These are phyloP conservation scores for Philypnodon macrostomus DNA, from an alignment of 2,797 vertebrate species.

Conservation along the genomic window DNA sequence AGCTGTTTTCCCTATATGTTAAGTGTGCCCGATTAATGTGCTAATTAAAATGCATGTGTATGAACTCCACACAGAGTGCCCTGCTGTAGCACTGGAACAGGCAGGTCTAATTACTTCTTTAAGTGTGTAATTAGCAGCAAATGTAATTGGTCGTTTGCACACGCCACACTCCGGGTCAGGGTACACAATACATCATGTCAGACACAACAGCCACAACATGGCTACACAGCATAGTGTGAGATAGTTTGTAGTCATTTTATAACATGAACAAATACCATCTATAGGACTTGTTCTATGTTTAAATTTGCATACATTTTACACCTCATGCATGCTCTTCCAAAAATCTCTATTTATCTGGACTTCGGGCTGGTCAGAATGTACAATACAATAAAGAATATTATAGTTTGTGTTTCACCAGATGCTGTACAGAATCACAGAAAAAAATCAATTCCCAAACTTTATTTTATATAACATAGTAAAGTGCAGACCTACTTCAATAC, in stretches of 20 bases:
- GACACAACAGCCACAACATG: constrained; percentile 49
- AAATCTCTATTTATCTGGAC: too few species aligned
- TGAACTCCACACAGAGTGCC: constrained; percentile 35
- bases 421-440: background rate
- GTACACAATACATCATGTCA: constrained; percentile 63
- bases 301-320: background rate
- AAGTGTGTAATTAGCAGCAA: constrained; percentile 69
- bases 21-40: constrained; percentile 33
- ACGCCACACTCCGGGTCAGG: constrained; percentile 55
- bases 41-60: constrained; percentile 37
- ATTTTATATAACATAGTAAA: constrained; percentile 17
- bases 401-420: background rate
- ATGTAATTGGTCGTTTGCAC: constrained; percentile 70
- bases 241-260: background rate
- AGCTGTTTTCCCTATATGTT: constrained; percentile 32
- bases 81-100: constrained; percentile 59
- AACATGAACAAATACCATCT: background rate
- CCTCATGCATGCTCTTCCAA: too few species aligned
- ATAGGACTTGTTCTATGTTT: too few species aligned
- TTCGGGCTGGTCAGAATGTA: too few species aligned
- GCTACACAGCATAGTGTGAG: constrained; percentile 14
- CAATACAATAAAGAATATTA: too few species aligned
- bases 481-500: constrained; percentile 20
- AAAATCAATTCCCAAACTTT: constrained; percentile 4
- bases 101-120: constrained; percentile 71